phyloP scores from a whole-genome alignment of 2,888 invertebrate genomes.

The Cryptocheilus praepositus region DNA sequence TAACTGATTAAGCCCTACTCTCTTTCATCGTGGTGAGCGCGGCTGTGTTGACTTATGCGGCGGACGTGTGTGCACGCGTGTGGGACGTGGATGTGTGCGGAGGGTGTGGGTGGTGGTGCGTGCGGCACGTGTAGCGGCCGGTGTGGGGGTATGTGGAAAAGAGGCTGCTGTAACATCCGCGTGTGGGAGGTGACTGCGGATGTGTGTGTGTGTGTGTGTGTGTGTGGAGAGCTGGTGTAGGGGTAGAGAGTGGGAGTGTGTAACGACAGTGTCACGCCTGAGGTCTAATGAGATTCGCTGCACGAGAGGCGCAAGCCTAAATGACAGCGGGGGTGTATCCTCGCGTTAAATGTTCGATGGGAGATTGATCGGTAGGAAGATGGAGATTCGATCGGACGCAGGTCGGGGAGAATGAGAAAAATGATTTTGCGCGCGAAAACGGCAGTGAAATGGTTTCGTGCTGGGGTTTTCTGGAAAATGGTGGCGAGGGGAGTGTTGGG shows the following conservation, averaged over 20 bases:
- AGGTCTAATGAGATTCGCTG: slow-evolving; percentile 54
- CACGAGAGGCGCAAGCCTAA: slow-evolving; percentile 27
- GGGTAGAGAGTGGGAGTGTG: slow-evolving; percentile 20
- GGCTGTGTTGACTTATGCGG: not conserved
- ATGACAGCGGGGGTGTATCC: slow-evolving; percentile 21
- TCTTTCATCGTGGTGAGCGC: slow-evolving; percentile 56
- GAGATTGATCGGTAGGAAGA: too few relatives aligned
- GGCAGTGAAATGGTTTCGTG: too few relatives aligned
- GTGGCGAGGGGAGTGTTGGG: too few relatives aligned
- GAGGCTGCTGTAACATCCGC: slow-evolving; percentile 1
- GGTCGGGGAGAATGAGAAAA: too few relatives aligned
- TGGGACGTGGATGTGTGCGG: not conserved
- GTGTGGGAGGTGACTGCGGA: slow-evolving; percentile 10
- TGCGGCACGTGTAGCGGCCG: not conserved
- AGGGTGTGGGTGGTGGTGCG: too few relatives aligned
- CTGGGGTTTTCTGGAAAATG: too few relatives aligned
- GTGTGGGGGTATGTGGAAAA: slow-evolving; percentile 20
- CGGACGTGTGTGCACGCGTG: not conserved
- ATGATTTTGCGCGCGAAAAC: too few relatives aligned
- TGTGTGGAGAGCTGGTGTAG: too few relatives aligned
- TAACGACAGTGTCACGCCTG: slow-evolving; percentile 41
- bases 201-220: too few relatives aligned
- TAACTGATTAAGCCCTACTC: slow-evolving; percentile 74
- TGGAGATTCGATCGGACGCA: too few relatives aligned
- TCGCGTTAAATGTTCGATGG: slow-evolving; percentile 12